Conservation (phyloP, 1,140 invertebrate genomes). For the Hestina assimilis region DNA sequence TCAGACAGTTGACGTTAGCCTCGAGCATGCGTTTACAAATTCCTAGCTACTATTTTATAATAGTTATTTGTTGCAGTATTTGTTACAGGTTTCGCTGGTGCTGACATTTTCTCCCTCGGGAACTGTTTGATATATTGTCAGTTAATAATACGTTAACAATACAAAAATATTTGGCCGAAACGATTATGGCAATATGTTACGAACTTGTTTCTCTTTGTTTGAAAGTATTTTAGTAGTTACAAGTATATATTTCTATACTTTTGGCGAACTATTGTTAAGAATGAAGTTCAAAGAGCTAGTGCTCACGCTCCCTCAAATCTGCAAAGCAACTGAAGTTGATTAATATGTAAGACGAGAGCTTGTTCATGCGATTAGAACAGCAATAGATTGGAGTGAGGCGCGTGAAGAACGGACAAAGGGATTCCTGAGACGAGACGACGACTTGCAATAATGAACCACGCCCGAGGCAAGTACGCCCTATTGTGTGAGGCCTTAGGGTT, state of each 20-base stretch:
- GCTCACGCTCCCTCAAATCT: neutral
- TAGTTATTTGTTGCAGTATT: conserved; percentile 16
- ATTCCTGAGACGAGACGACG: conserved; percentile 38
- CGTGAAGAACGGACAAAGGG: conserved; percentile 56
- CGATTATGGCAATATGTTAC: neutral
- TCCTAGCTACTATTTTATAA: conserved; percentile 16
- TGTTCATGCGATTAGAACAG: conserved; percentile 33
- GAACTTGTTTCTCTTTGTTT: too few relatives aligned
- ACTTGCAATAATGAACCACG: conserved; percentile 48
- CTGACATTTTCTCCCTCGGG: conserved; percentile 13
- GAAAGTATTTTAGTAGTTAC: too few relatives aligned
- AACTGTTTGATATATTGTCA: conserved; percentile 13
- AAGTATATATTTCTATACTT: too few relatives aligned
- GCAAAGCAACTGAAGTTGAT: conserved; percentile 7
- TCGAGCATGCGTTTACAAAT: conserved; percentile 18
- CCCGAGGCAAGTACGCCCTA: conserved; percentile 32
- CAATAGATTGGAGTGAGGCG: conserved; percentile 34
- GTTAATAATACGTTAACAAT: conserved; percentile 7
- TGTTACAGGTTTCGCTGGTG: conserved; percentile 16
- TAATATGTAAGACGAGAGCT: conserved; percentile 14
- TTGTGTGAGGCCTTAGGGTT: conserved; percentile 35
- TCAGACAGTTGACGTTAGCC: conserved; percentile 13
- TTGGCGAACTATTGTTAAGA: neutral
- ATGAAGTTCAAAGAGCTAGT: neutral
- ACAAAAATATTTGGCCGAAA: neutral